Base-by-base conservation (phyloP, 2,797 vertebrate species). In the Saxicola maurus region DNA sequence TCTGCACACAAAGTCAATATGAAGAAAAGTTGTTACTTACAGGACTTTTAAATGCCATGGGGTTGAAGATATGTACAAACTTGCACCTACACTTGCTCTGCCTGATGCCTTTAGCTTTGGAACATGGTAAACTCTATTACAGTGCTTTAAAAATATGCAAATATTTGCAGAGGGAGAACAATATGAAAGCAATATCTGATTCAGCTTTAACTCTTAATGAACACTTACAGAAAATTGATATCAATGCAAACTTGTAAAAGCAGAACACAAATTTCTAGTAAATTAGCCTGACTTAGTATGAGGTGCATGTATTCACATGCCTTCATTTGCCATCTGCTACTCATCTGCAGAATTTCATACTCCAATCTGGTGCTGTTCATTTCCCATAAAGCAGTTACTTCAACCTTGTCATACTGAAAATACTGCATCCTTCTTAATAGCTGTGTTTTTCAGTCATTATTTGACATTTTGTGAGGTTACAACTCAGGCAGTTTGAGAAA, bases 311-410 rank as follows among this genome's bases (percentile, higher is more conserved):
- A 80, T 81, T 94, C 87, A 64, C 46, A 69, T 90, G 93, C 56
- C 69, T 93, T 94, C 89, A 92, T 89, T 86, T 87, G 80, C 93
- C 94, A 94, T 95, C 87, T 95, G 94, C 85, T 94, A 83, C 85
- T 81, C 51, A 89, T 95, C 89, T 72, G 76, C 82, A 62, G 89
- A 74, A 78, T 81, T 91, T 77, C 15, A 3, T 82, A 42, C 80
- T 92, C 84, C 89, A 91, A 9, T 89, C 87, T 94, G 89, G 59
- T 78, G 80, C 77, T 75, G 59, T 68, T 94, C 57, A 65, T 69
- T 48, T 88, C 60, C 56, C 38, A 66, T 64, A 75, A 78, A 89
- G 77, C 51, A 66, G 73, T 37, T 85, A 48, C 25, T 38, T 89
- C 84, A 85, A 28, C 40, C 65, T 87, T 61, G 42, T 57, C 60